phyloP scores from a whole-genome alignment of 2,888 invertebrate species.

The Drosophila birchii region DNA sequence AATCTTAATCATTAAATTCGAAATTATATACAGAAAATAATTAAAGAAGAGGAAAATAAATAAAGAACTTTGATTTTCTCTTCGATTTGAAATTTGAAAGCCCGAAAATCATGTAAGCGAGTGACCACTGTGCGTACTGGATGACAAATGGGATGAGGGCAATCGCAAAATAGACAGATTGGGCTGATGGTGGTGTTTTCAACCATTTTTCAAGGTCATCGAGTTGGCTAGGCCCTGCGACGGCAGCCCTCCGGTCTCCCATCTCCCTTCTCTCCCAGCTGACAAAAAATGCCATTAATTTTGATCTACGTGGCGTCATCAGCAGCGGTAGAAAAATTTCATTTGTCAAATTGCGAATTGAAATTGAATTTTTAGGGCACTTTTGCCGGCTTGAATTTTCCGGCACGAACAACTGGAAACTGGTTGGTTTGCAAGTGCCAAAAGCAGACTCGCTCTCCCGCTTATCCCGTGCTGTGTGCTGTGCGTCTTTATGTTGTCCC shows the following conservation, averaged over 20 bases:
- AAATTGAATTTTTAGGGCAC: constrained; percentile 69
- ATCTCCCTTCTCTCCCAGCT: too few relatives aligned
- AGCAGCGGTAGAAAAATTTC: constrained; percentile 55
- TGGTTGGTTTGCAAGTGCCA: constrained; percentile 3
- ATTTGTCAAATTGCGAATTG: constrained; percentile 76
- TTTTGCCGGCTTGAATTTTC: constrained; percentile 23
- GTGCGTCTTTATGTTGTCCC: background rate
- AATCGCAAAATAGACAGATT: constrained; percentile 16
- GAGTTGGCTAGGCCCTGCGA: constrained; percentile 36
- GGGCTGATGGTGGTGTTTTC: background rate
- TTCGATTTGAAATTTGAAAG: too few relatives aligned
- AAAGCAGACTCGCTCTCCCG: constrained; percentile 1
- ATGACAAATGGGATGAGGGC: constrained; percentile 18
- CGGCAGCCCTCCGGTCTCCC: background rate
- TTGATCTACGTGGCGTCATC: constrained; percentile 55
- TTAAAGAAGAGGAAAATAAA: too few relatives aligned
- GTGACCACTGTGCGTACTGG: constrained; percentile 3
- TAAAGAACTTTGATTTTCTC: too few relatives aligned
- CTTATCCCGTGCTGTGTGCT: background rate
- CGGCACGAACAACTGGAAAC: constrained; percentile 5
- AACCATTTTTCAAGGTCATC: constrained; percentile 32
- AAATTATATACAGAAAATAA: too few relatives aligned
- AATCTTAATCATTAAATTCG: too few relatives aligned
- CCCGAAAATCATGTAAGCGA: background rate
- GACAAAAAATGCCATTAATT: constrained; percentile 69